Evolutionary conservation across 2,113 vertebrate genomes (phyloP).

Genomic region (Hyperopisus bebe): DNA sequence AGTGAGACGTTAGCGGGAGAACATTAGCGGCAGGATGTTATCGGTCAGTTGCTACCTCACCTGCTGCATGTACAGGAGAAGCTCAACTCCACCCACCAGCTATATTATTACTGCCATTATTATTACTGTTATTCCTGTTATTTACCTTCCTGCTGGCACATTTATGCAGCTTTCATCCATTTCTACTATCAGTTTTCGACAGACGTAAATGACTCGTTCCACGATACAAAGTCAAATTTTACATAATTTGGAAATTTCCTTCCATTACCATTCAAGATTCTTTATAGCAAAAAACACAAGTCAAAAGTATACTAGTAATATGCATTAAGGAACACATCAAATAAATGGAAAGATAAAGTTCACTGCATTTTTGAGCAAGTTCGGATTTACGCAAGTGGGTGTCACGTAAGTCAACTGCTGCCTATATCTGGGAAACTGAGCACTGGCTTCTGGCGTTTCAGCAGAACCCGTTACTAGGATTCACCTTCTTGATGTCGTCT

Average conservation of each 20-base stretch:
- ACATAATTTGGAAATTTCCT: neutral
- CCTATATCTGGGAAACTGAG: neutral
- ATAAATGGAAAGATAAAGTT: neutral
- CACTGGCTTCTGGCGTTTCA: neutral
- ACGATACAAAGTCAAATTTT: neutral
- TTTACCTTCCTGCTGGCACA: neutral
- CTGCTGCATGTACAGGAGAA: neutral
- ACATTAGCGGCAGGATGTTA: no score
- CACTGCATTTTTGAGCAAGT: neutral
- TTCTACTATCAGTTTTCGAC: neutral
- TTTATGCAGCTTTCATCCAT: neutral
- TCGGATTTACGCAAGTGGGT: neutral
- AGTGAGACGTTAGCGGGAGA: neutral
- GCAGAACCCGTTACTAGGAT: neutral
- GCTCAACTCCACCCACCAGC: neutral
- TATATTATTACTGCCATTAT: neutral
- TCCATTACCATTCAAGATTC: neutral
- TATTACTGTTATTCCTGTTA: neutral
- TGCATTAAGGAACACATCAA: neutral
- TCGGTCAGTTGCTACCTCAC: neutral
- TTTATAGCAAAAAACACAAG: neutral
- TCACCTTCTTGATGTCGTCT: conserved; percentile 74
- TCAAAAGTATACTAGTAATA: neutral
- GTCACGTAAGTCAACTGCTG: no score
- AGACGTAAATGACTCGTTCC: neutral